phyloP scores from a whole-genome alignment of 2,888 invertebrate species.

The Brassicogethes aeneus region DNA sequence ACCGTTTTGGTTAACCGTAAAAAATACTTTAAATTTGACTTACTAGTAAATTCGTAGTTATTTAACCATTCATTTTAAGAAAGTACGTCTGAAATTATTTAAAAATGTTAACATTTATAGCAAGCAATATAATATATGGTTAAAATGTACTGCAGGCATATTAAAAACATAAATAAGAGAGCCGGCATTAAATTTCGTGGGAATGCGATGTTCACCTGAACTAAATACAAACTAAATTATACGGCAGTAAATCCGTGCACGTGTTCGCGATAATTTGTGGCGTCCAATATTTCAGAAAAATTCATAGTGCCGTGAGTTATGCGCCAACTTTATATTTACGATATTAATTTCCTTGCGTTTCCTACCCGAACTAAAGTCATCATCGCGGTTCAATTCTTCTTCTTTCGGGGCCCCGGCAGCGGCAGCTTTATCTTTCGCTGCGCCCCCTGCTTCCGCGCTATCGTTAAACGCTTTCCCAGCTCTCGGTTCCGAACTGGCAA shows the following conservation, averaged over 20 bases:
- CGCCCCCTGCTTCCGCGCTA: too few species aligned
- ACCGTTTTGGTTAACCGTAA: too few species aligned
- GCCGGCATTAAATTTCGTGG: slow-evolving; percentile 11
- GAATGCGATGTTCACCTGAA: slow-evolving; percentile 29
- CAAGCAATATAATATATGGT: too few species aligned
- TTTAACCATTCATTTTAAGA: too few species aligned
- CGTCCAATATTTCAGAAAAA: slow-evolving; percentile 41
- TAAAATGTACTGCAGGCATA: too few species aligned
- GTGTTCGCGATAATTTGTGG: slow-evolving; percentile 40
- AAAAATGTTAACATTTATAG: too few species aligned
- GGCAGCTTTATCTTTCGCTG: too few species aligned
- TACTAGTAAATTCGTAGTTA: too few species aligned
- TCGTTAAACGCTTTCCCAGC: too few species aligned
- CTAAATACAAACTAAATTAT: slow-evolving; percentile 39
- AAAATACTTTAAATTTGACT: too few species aligned
- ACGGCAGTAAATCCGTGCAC: slow-evolving; percentile 36
- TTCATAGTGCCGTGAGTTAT: slow-evolving; percentile 38
- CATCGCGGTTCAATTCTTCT: slow-evolving; percentile 11
- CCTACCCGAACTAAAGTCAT: slow-evolving; percentile 23
- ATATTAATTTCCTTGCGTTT: slow-evolving; percentile 39
- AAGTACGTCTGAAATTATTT: too few species aligned
- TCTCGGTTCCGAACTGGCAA: too few species aligned
- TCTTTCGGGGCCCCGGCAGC: neutral
- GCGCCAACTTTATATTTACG: slow-evolving; percentile 42
- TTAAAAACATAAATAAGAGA: slow-evolving; percentile 21